These are phyloP conservation scores for Tetranychus truncatus DNA, from an alignment of 2,888 invertebrate species.

Conservation along the genomic window DNA sequence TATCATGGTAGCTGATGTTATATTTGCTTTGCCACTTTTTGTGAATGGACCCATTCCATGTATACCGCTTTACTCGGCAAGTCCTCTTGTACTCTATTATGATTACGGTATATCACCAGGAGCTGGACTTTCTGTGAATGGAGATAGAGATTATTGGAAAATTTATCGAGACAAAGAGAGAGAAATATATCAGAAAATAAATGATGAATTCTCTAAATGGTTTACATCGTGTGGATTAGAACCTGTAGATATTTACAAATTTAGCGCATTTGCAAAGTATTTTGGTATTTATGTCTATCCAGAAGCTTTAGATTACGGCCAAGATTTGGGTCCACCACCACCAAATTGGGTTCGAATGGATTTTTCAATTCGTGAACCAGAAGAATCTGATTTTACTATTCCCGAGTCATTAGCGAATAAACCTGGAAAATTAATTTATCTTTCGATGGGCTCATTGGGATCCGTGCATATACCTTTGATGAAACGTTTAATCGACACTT, in stretches of 20 bases:
- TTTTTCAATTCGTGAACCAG: not conserved
- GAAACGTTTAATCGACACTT: conserved; percentile 10
- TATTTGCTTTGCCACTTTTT: not conserved
- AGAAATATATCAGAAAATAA: not conserved
- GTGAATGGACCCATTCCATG: not conserved
- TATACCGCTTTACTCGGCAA: not conserved
- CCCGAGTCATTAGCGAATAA: not conserved
- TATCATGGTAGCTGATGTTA: not conserved
- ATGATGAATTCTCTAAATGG: not conserved
- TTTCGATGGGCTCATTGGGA: conserved; percentile 10
- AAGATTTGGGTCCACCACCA: not conserved
- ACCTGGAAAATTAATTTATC: conserved; percentile 13
- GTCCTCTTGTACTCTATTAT: not conserved
- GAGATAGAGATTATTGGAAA: not conserved
- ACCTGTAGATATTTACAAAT: not conserved
- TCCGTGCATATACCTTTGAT: conserved; percentile 6
- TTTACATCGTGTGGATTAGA: not conserved
- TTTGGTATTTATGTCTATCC: not conserved
- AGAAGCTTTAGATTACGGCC: not conserved
- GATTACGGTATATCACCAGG: not conserved
- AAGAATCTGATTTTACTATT: not conserved
- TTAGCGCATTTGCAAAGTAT: not conserved
- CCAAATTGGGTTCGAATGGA: not conserved
- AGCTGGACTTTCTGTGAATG: not conserved
- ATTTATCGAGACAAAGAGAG: not conserved